Evolutionary conservation across 2,113 vertebrate species (phyloP).

Genomic region (Leucopsar rothschildi): DNA sequence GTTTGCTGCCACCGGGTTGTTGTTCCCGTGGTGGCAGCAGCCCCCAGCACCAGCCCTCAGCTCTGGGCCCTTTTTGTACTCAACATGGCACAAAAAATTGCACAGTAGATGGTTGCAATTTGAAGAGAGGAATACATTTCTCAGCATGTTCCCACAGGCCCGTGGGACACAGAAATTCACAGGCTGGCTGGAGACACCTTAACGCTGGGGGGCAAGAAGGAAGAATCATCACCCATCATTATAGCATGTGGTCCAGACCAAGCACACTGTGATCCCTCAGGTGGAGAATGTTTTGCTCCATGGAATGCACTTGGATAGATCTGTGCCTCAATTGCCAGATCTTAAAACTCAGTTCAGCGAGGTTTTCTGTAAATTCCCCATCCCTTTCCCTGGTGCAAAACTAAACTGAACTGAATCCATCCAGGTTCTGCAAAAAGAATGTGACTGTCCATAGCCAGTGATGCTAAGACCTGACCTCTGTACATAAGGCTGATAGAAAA

Average conservation of each 20-base stretch:
- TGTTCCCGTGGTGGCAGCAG: neutral
- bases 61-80: neutral
- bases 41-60: neutral
- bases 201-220: neutral
- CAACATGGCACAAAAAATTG: neutral
- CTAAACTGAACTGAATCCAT: neutral
- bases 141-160: neutral
- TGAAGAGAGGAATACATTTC: neutral
- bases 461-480: neutral
- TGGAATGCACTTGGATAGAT: neutral
- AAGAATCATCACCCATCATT: neutral
- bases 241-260: rapidly evolving
- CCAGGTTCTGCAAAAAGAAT: neutral
- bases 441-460: neutral
- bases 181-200: neutral
- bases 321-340: neutral
- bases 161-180: neutral
- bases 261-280: rapidly evolving
- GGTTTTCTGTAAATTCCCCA: neutral
- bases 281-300: rapidly evolving
- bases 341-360: neutral
- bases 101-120: neutral
- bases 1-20: neutral
- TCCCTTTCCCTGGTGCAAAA: neutral
- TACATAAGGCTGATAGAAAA: neutral